A percentile compares a stretch with the other conserved stretches of the same genome.
Conservation (phyloP, 2,888 invertebrate species). For the Yponomeuta evonymella region DNA sequence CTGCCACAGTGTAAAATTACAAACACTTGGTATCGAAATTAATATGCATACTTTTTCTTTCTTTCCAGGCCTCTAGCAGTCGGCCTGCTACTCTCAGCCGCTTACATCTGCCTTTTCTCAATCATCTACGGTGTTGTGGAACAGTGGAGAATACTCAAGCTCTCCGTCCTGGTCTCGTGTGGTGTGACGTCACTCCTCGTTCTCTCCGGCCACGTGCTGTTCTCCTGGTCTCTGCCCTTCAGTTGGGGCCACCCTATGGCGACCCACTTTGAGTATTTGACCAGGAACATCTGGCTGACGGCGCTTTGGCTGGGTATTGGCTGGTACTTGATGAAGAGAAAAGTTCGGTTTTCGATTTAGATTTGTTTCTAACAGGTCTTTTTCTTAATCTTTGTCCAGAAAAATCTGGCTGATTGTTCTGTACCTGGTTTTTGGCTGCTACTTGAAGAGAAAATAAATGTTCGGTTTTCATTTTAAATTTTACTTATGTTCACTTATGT, state of each 20-base stretch:
- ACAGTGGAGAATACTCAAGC: neutral
- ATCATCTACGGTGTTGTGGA: constrained; percentile 18
- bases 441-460: no score
- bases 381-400: no score
- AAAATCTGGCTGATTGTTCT: no score
- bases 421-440: no score
- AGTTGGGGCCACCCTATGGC: constrained; percentile 5
- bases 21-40: no score
- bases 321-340: neutral
- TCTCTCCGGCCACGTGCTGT: constrained; percentile 18
- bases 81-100: constrained; percentile 16
- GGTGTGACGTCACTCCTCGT: constrained; percentile 19
- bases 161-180: neutral
- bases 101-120: constrained; percentile 7
- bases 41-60: neutral
- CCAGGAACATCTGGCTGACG: constrained; percentile 19
- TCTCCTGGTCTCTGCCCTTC: constrained; percentile 19
- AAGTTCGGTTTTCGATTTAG: neutral
- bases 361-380: neutral
- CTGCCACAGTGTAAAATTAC: no score
- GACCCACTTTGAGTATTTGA: constrained; percentile 19
- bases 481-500: no score
- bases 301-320: constrained; percentile 17
- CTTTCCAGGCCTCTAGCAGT: constrained; percentile 22
- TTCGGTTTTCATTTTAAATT: no score